phyloP scores from a whole-genome alignment of 2,113 vertebrate species.

The Neotoma lepida region DNA sequence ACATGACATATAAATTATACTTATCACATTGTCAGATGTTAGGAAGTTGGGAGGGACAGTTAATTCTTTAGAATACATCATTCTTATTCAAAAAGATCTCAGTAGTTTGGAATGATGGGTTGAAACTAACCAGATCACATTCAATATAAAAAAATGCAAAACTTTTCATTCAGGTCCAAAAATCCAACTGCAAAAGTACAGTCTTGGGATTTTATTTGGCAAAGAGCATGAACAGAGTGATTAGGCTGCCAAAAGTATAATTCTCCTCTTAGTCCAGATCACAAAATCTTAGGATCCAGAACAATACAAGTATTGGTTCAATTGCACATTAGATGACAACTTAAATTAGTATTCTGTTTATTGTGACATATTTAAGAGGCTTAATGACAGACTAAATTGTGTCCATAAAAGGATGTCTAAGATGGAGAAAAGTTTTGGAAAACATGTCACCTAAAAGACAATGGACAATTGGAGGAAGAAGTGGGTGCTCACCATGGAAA shows the following conservation, averaged over 20 bases:
- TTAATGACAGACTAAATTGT: constrained; percentile 52
- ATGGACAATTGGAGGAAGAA: constrained; percentile 50
- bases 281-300: constrained; percentile 54
- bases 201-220: constrained; percentile 72
- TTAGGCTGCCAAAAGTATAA: constrained; percentile 74
- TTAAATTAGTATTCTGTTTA: constrained; percentile 68
- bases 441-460: constrained; percentile 61
- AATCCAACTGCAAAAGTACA: constrained; percentile 65
- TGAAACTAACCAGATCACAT: constrained; percentile 78
- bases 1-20: constrained; percentile 69
- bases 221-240: constrained; percentile 23
- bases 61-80: constrained; percentile 68
- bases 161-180: constrained; percentile 71
- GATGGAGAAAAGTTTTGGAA: constrained; percentile 51
- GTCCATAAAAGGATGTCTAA: constrained; percentile 45
- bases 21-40: constrained; percentile 69
- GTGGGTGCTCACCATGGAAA: constrained; percentile 46
- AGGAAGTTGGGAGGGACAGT: constrained; percentile 64
- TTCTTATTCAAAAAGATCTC: constrained; percentile 71
- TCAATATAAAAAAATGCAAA: constrained; percentile 74
- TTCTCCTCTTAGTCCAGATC: constrained; percentile 58
- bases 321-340: constrained; percentile 64
- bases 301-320: constrained; percentile 68
- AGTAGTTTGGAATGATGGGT: constrained; percentile 77
- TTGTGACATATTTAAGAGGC: constrained; percentile 61